Percentiles rank a stretch among this genome's conserved stretches.
Conservation (phyloP, 2,113 vertebrate genomes). For the Varanus komodoensis region DNA sequence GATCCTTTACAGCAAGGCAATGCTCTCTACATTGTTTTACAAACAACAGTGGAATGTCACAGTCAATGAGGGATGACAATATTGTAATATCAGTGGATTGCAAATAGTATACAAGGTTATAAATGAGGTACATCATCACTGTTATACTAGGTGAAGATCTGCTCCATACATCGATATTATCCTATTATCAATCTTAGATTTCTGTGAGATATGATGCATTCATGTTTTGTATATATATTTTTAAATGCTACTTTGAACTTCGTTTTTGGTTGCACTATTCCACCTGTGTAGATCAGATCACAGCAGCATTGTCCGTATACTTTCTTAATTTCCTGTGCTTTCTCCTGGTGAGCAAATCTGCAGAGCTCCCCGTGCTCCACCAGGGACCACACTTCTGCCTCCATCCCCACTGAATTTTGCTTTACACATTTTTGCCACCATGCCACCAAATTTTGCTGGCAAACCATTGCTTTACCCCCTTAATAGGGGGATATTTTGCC, state of each 20-base stretch:
- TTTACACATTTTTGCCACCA: too few species aligned
- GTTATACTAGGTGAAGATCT: neutral
- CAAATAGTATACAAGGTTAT: conserved; percentile 16
- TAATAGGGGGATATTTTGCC: too few species aligned
- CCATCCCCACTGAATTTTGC: too few species aligned
- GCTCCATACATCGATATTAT: conserved; percentile 2
- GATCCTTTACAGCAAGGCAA: conserved; percentile 93
- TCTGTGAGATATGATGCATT: too few species aligned
- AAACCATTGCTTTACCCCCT: too few species aligned
- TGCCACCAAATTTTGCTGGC: too few species aligned
- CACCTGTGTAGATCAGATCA: neutral
- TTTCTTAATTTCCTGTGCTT: neutral
- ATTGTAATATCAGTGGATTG: conserved; percentile 19
- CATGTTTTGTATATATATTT: too few species aligned
- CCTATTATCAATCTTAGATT: neutral
- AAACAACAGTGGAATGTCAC: conserved; percentile 68
- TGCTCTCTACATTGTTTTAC: conserved; percentile 86
- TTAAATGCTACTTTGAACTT: neutral
- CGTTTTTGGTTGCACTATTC: neutral
- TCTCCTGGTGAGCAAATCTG: too few species aligned
- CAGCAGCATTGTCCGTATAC: too few species aligned
- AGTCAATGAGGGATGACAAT: conserved; percentile 50
- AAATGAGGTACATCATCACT: neutral
- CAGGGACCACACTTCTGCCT: too few species aligned
- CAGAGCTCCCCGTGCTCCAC: too few species aligned